phyloP scores from a whole-genome alignment of 2,113 vertebrate species.

The Etheostoma spectabile region DNA sequence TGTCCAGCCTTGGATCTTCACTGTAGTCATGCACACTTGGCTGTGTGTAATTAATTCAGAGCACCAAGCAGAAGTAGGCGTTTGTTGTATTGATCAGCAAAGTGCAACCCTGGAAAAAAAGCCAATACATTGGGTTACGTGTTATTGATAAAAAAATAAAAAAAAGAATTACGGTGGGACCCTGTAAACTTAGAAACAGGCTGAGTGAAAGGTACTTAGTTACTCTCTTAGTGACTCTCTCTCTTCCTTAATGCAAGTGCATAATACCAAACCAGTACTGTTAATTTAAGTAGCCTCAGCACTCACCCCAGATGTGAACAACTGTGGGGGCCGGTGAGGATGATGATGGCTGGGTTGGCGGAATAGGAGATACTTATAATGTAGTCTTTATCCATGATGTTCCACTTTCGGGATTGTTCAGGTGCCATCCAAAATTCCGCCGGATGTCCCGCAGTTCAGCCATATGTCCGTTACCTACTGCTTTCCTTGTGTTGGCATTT shows the following conservation, averaged over 20 bases:
- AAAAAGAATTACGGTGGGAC: neutral
- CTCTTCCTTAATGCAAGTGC: constrained; percentile 6
- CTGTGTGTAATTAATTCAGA: constrained; percentile 59
- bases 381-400: neutral
- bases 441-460: no score
- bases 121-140: constrained; percentile 48
- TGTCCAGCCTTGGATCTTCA: constrained; percentile 34
- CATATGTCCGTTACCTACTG: no score
- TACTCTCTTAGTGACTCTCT: constrained; percentile 18
- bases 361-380: neutral
- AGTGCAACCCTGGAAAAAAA: constrained; percentile 51
- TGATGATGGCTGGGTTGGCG: no score
- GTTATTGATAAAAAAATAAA: constrained; percentile 67
- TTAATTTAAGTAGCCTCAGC: constrained; percentile 1
- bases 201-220: constrained; percentile 7
- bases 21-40: constrained; percentile 20
- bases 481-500: no score
- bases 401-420: no score
- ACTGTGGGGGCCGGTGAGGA: no score
- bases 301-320: neutral
- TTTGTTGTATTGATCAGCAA: constrained; percentile 62
- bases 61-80: constrained; percentile 23
- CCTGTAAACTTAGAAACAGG: constrained; percentile 22
- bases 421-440: no score
- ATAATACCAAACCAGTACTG: neutral